phyloP scores from a whole-genome alignment of 2,888 invertebrate species.

The Lasius platythorax region DNA sequence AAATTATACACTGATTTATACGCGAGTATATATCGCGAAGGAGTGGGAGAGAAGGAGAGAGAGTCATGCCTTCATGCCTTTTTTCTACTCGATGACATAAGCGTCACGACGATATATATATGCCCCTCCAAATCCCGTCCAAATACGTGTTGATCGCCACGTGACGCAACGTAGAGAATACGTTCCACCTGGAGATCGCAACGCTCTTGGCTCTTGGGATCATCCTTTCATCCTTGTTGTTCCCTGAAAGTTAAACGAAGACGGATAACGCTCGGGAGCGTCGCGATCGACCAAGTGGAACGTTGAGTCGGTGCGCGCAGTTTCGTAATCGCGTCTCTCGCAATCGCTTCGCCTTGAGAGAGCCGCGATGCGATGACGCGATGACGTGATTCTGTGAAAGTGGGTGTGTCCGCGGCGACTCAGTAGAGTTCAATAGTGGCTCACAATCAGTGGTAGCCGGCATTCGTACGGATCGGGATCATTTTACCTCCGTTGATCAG shows the following conservation, averaged over 20 bases:
- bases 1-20: neutral
- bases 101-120: neutral
- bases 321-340: conserved; percentile 24
- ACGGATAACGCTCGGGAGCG: neutral
- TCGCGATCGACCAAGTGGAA: neutral
- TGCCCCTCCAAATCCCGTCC: neutral
- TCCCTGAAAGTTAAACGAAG: neutral
- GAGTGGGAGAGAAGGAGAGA: neutral
- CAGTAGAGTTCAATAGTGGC: conserved; percentile 28
- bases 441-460: conserved; percentile 32
- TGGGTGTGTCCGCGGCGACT: conserved; percentile 75
- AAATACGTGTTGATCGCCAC: neutral
- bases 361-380: conserved; percentile 65
- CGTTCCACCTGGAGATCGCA: neutral
- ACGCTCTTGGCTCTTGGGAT: neutral
- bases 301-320: neutral
- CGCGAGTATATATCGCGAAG: neutral
- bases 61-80: neutral
- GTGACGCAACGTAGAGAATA: neutral
- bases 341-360: conserved; percentile 59
- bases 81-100: neutral
- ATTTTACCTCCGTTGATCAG: neutral
- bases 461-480: conserved; percentile 58
- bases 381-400: conserved; percentile 71
- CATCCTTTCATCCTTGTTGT: neutral